Base-by-base conservation (phyloP, 2,888 invertebrate genomes). In the Bellardia pandia region DNA sequence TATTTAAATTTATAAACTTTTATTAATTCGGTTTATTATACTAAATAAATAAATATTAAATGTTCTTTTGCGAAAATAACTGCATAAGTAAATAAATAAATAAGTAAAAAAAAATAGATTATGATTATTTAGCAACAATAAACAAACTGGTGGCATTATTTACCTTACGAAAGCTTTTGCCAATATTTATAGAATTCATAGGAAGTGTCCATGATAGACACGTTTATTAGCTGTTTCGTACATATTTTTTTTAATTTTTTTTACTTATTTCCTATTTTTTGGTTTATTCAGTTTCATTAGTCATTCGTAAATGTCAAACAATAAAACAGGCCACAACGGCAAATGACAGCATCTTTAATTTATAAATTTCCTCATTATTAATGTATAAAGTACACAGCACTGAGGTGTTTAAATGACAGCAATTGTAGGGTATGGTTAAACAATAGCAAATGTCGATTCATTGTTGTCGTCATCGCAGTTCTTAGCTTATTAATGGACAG, bases 181-280 rank as follows among this genome's bases (percentile, higher is more conserved):
- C 7, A 62, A 76, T 51, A 64, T 64, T 33, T 76, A 51, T 76
- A 51, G 13, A 76, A 62, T 64, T 76, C 37, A 64, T 64, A 51
- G 75, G 75, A 76, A 76, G 51, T 64, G 62, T 76, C 37, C n/a
- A 76, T 76, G 48, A 62, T 33, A 76, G 75, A 76, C 62, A 76
- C 48, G 75, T 76, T 76, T 76, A 45, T 62, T 62, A 33, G 23
- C 13, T 37, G 23, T 40, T 72, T 30, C 23, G 6, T 40, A 6
- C 23, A 9, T 71, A 40, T 11, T 40, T 53, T 16, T 53, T 9
- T 45, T 13, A 1, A 11, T 23, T 30, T 23, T 40, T 51, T 9
- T 23, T 23, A 23, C 23, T 23, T 23, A 23, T 23, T 66, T 40
- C 4, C 7, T 45, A 37, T 60, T 75, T 11, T 48, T 16, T 30